Evolutionary conservation across 1,140 invertebrate species (phyloP), one percentile per base, ranked within the genome.

Genomic region (Eriosoma lanigerum): DNA sequence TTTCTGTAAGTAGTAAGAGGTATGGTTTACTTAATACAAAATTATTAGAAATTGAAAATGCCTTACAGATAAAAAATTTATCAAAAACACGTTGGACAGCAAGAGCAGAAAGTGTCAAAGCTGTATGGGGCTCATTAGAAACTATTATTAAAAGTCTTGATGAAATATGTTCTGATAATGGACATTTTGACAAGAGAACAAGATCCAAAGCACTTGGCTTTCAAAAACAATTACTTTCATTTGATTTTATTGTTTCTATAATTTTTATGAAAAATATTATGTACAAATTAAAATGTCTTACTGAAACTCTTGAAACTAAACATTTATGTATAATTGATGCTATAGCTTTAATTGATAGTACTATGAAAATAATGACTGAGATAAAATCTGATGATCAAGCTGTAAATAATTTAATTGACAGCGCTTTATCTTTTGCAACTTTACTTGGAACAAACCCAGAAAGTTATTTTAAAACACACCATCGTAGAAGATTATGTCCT

Each of bases 41-140:
- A 66, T 8, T 38, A 66, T 8, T 38, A 44, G 26, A 38, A 44
- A 44, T 66, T n/a, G 32, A 66, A 17, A 44, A 73, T 50, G 4
- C 46, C 1, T 54, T 73, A 9, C 50, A 75, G 26, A 10, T 75
- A n/a, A 75, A 5, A 32, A 75, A 38, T 32, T 50, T 75, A 24
- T 78, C 75, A 46, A 78, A 78, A 78, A 78, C 56, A 32, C 19
- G 46, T 8, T 73, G 70, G 70, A 73, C 70, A 17, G 70, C 70
- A 54, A 48, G 70, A 24, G 70, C 70, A 8, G 70, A 52, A 52
- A 17, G 8, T 21, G 24, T 73, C 32, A 73, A 73, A 52, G 70
- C 70, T 26, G 70, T 73, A 50, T 66, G 62, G 62, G 6, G 12
- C 6, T 66, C 62, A 66, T 66, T 38, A 17, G 62, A 66, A 44